Evolutionary conservation across 2,113 vertebrate species (phyloP).

Genomic region (Tapirus terrestris): DNA sequence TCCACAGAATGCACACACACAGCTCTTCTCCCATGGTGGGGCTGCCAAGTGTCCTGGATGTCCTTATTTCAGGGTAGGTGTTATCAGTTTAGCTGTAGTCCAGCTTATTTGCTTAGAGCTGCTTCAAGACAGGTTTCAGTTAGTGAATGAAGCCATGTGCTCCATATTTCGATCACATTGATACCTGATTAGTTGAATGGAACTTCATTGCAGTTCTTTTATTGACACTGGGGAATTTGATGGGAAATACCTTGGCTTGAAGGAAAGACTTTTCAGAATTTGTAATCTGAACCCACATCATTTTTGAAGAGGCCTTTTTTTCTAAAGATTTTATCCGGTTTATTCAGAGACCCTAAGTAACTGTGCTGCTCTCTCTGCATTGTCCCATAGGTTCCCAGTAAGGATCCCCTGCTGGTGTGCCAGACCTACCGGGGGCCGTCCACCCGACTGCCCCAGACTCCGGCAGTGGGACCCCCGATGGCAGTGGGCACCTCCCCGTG

Average conservation of each 20-base stretch:
- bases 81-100: not conserved
- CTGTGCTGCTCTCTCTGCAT: conserved; percentile 30
- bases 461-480: conserved; percentile 88
- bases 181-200: not conserved
- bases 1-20: fast-evolving
- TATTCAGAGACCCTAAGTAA: not conserved
- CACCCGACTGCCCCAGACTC: conserved; percentile 78
- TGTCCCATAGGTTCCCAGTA: conserved; percentile 69
- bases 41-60: not conserved
- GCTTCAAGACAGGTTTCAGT: not conserved
- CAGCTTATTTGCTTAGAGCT: not conserved
- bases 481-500: conserved; percentile 90
- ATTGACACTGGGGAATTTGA: not conserved
- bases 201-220: not conserved
- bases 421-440: conserved; percentile 33
- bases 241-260: too few species aligned
- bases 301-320: not conserved
- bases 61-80: too few species aligned
- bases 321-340: not conserved
- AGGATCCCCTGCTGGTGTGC: not conserved
- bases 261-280: not conserved
- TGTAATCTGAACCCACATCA: not conserved
- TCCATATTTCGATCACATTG: not conserved
- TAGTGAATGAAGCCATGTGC: not conserved
- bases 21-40: fast-evolving